phyloP scores from a whole-genome alignment of 2,888 invertebrate species.

The Brachynemurus nebulosus region DNA sequence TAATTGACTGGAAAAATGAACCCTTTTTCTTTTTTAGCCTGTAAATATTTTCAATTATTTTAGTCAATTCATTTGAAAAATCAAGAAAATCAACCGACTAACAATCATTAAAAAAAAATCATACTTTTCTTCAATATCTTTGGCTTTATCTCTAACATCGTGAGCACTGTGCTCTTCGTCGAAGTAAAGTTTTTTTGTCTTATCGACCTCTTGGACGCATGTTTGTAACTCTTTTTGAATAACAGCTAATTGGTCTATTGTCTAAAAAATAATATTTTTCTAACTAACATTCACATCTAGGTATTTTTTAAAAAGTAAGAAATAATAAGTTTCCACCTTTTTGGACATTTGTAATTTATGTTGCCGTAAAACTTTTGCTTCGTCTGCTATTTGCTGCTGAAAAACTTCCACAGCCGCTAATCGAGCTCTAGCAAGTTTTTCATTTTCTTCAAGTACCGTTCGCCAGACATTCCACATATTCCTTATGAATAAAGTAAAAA shows the following conservation, averaged over 20 bases:
- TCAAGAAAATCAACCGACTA: neutral
- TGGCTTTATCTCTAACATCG: constrained; percentile 87
- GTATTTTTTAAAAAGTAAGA: too few relatives aligned
- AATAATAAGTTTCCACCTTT: constrained; percentile 39
- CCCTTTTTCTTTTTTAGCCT: constrained; percentile 93
- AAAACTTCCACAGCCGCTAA: constrained; percentile 90
- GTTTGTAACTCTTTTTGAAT: constrained; percentile 83
- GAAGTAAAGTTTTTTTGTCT: constrained; percentile 87
- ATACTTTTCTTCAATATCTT: constrained; percentile 88
- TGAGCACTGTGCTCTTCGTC: constrained; percentile 94
- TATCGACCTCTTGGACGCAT: constrained; percentile 80
- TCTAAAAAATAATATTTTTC: constrained; percentile 39
- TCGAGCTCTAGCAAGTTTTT: constrained; percentile 78
- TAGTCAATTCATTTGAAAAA: neutral
- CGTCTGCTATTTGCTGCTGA: constrained; percentile 89
- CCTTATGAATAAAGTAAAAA: too few relatives aligned
- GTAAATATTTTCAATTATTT: too few relatives aligned
- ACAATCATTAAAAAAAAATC: neutral
- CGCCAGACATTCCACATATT: constrained; percentile 98
- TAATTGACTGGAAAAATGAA: constrained; percentile 90
- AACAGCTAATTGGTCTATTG: constrained; percentile 66
- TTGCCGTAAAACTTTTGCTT: constrained; percentile 69
- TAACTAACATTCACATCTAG: too few relatives aligned
- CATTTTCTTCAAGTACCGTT: constrained; percentile 88
- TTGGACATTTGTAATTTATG: constrained; percentile 73